Evolutionary conservation across 2,113 vertebrate genomes (phyloP).

Genomic region (Clarias macrocephalus): DNA sequence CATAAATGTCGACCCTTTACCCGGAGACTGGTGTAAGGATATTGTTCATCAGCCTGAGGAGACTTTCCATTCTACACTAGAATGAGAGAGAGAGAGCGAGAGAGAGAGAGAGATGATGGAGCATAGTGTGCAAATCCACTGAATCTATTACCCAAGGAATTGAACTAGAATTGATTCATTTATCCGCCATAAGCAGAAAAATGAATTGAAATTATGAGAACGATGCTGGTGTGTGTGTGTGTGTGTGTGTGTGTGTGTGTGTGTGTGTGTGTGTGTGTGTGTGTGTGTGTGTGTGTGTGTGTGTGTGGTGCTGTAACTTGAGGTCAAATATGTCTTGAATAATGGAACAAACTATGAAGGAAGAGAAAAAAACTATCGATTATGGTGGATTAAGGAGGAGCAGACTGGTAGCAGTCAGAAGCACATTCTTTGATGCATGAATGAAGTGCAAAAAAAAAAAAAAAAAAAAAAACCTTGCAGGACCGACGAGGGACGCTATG

Average conservation of each 20-base stretch:
- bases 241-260: slow-evolving; percentile 33
- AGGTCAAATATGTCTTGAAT: slow-evolving; percentile 1
- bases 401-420: background rate
- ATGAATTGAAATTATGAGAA: slow-evolving; percentile 21
- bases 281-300: slow-evolving; percentile 4
- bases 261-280: background rate
- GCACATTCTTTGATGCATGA: background rate
- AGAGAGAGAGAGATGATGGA: background rate
- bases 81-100: background rate
- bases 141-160: slow-evolving; percentile 71
- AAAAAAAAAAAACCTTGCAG: too few relatives aligned
- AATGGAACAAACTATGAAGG: background rate
- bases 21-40: slow-evolving; percentile 7
- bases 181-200: slow-evolving; percentile 57
- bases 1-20: slow-evolving; percentile 11
- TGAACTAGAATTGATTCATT: slow-evolving; percentile 67
- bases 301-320: background rate
- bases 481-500: slow-evolving; percentile 22
- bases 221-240: slow-evolving; percentile 8
- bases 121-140: slow-evolving; percentile 53
- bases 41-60: slow-evolving; percentile 23
- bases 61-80: background rate
- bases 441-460: background rate
- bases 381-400: background rate
- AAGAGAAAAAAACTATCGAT: background rate